A percentile compares a stretch with the other conserved stretches of the same genome.
Conservation (phyloP, 2,113 vertebrate genomes). For the Dendrocopos noguchii region DNA sequence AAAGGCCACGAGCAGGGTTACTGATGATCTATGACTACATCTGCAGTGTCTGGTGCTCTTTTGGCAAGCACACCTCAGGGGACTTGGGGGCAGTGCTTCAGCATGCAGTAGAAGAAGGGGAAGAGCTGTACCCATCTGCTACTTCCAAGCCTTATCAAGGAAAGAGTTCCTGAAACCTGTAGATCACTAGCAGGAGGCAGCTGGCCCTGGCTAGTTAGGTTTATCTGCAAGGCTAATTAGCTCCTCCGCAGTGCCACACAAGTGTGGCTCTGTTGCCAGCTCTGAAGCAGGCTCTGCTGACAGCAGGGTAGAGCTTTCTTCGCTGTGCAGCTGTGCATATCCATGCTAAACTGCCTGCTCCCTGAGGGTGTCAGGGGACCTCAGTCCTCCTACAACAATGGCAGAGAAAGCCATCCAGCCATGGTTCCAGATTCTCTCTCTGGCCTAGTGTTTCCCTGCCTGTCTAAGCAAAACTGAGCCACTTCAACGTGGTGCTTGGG, state of each 20-base stretch:
- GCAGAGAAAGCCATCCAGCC: not conserved
- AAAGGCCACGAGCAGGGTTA: not conserved
- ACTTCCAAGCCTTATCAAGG: not conserved
- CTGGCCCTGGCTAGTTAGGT: not conserved
- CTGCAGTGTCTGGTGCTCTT: not conserved
- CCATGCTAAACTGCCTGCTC: not conserved
- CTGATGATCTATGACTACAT: not conserved
- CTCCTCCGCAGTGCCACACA: not conserved
- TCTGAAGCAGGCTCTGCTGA: not conserved
- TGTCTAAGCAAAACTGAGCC: not conserved
- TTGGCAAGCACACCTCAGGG: not conserved
- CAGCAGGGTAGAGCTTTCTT: not conserved
- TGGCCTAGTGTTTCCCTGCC: not conserved
- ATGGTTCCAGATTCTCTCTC: not conserved
- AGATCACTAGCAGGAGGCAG: not conserved
- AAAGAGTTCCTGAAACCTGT: not conserved
- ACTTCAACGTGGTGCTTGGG: not conserved
- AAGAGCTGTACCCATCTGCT: not conserved
- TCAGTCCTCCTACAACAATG: not conserved
- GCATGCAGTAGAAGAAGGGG: accelerated
- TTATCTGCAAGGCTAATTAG: slow-evolving; percentile 34
- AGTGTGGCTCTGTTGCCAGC: not conserved
- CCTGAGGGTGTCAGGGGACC: not conserved
- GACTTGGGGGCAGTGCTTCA: not conserved
- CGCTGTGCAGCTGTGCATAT: not conserved